These are phyloP conservation scores for Pomacea maculata DNA, from an alignment of 1,140 invertebrate genomes.

Conservation along the genomic window DNA sequence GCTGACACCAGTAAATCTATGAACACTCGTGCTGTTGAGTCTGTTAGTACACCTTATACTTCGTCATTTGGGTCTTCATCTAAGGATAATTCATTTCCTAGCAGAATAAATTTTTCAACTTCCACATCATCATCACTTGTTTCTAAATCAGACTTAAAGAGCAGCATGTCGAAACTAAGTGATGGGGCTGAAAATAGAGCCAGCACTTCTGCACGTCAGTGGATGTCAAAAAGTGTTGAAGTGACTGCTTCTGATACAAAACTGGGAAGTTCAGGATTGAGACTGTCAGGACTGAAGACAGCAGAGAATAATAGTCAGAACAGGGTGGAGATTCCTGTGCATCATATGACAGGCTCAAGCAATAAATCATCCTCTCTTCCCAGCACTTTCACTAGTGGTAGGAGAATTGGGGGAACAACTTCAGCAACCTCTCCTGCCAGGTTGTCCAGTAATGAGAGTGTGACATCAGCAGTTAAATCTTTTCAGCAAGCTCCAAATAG, in stretches of 20 bases:
- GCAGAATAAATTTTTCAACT: slow-evolving; percentile 17
- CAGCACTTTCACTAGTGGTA: not conserved
- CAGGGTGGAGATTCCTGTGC: slow-evolving; percentile 19
- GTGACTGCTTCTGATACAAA: not conserved
- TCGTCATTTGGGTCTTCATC: not conserved
- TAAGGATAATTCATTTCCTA: slow-evolving; percentile 15
- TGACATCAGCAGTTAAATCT: not conserved
- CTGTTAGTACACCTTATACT: too few species aligned
- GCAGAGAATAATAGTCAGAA: not conserved
- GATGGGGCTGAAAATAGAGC: not conserved
- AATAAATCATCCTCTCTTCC: not conserved
- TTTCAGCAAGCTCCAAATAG: not conserved
- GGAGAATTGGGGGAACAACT: slow-evolving; percentile 17
- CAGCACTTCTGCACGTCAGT: not conserved
- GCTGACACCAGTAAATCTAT: too few species aligned
- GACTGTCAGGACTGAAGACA: slow-evolving; percentile 3
- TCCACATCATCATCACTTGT: slow-evolving; percentile 17
- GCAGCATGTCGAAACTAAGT: not conserved
- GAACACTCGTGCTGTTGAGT: too few species aligned
- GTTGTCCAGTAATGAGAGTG: not conserved
- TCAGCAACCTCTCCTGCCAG: not conserved
- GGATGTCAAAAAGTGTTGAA: slow-evolving; percentile 12
- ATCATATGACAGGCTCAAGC: slow-evolving; percentile 3
- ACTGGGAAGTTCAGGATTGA: not conserved
- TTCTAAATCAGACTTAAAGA: not conserved